Conservation (phyloP, 2,888 invertebrate genomes). For the Lasioglossum zephyrum region DNA sequence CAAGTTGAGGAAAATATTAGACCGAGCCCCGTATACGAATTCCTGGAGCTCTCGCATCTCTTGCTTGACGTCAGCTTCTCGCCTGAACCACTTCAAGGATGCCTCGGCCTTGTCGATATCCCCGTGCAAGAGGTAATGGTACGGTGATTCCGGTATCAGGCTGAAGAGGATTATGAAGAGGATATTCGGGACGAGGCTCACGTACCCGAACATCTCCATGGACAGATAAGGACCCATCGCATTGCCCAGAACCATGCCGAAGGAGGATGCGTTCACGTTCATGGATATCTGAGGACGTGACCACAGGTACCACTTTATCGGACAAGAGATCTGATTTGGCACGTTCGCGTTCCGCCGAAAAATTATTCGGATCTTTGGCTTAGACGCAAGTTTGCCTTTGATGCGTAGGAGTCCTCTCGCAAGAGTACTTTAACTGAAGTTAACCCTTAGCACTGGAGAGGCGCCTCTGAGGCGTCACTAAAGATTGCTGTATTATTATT, state of each 20-base stretch:
- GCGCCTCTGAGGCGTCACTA: too few species aligned
- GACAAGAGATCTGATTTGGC: conserved; percentile 25
- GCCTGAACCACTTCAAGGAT: conserved; percentile 80
- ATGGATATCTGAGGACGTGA: conserved; percentile 77
- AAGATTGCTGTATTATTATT: too few species aligned
- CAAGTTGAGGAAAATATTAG: conserved; percentile 67
- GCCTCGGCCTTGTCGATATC: conserved; percentile 77
- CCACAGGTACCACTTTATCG: conserved; percentile 34
- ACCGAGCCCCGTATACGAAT: conserved; percentile 76
- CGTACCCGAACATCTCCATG: conserved; percentile 78
- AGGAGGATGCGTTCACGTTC: conserved; percentile 76
- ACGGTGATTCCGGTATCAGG: conserved; percentile 82
- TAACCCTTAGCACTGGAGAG: too few species aligned
- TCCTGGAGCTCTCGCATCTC: conserved; percentile 78
- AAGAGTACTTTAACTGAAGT: neutral
- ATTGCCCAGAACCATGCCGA: conserved; percentile 80
- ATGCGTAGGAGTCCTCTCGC: neutral
- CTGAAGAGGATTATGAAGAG: conserved; percentile 78
- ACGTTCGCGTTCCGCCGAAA: conserved; percentile 3
- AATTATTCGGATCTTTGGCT: neutral
- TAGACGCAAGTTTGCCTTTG: neutral
- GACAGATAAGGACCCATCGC: conserved; percentile 81
- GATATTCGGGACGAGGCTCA: conserved; percentile 75
- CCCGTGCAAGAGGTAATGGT: conserved; percentile 77
- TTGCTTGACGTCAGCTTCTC: conserved; percentile 74